These are phyloP conservation scores for Parnassius mnemosyne DNA, from an alignment of 2,888 invertebrate genomes.

Conservation along the genomic window DNA sequence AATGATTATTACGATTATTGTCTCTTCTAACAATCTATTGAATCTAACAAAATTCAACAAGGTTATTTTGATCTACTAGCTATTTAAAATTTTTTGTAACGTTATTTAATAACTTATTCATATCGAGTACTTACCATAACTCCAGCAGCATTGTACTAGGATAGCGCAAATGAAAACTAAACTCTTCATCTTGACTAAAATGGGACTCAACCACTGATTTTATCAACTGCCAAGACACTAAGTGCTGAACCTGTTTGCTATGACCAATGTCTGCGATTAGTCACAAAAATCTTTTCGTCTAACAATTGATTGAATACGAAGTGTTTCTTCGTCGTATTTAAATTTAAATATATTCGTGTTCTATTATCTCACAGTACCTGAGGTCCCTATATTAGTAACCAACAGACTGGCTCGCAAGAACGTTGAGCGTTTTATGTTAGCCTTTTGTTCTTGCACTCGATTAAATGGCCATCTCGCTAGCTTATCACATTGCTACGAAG, in stretches of 20 bases:
- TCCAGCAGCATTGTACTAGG: slow-evolving; percentile 45
- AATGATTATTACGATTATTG: too few species aligned
- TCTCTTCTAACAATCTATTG: too few species aligned
- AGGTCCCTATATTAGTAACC: slow-evolving; percentile 1
- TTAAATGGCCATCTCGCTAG: slow-evolving; percentile 24
- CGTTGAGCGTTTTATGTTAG: slow-evolving; percentile 17
- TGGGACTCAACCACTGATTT: slow-evolving; percentile 14
- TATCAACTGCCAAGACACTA: slow-evolving; percentile 31
- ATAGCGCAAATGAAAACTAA: slow-evolving; percentile 47
- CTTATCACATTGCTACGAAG: slow-evolving; percentile 1
- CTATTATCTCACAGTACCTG: background rate
- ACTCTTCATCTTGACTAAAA: slow-evolving; percentile 47
- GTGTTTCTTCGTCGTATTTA: background rate
- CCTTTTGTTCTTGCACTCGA: slow-evolving; percentile 17
- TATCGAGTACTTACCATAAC: slow-evolving; percentile 43
- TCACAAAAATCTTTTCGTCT: background rate
- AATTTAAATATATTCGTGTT: background rate
- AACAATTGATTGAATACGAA: background rate
- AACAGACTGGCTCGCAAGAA: slow-evolving; percentile 11
- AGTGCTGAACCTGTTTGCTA: slow-evolving; percentile 35
- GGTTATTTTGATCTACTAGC: background rate
- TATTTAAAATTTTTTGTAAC: background rate
- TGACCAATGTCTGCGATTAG: slow-evolving; percentile 31
- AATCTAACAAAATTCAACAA: background rate
- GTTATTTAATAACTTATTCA: background rate